Evolutionary conservation across 2,797 vertebrate species (phyloP).

Genomic region (Euthynnus affinis): DNA sequence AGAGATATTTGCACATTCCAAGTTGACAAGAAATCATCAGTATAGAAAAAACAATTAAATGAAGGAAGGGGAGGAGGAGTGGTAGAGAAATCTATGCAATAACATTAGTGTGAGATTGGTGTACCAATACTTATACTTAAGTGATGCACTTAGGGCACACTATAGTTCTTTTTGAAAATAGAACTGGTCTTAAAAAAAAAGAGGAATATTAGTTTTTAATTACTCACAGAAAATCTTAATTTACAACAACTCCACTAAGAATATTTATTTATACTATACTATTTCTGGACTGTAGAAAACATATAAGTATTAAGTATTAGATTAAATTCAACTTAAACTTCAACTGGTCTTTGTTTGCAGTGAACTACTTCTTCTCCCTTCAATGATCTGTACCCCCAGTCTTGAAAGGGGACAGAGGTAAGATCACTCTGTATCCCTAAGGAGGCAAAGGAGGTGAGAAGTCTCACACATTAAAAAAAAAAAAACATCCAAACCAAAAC

Average conservation of each 20-base stretch:
- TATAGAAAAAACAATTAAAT: constrained; percentile 28
- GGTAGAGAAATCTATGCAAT: constrained; percentile 9
- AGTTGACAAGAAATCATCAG: constrained; percentile 22
- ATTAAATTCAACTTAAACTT: not conserved
- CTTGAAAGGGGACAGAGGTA: not conserved
- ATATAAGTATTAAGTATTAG: not conserved
- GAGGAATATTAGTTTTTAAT: not conserved
- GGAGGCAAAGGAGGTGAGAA: constrained; percentile 18
- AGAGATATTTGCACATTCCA: constrained; percentile 33
- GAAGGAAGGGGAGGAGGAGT: not conserved
- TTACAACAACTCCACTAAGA: not conserved
- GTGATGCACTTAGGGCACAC: not conserved
- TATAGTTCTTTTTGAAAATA: not conserved
- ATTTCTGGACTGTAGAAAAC: not conserved
- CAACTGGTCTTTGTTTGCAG: not conserved
- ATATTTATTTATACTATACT: not conserved
- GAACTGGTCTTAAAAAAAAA: not conserved
- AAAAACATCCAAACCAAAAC: constrained; percentile 52
- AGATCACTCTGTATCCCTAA: not conserved
- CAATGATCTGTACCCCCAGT: not conserved
- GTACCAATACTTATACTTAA: not conserved
- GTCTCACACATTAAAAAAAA: constrained; percentile 23
- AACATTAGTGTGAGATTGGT: constrained; percentile 2
- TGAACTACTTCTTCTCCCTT: not conserved
- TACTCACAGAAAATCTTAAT: not conserved